Percentiles rank a stretch among this genome's conserved stretches.
phyloP scores from a whole-genome alignment of 2,113 vertebrate genomes.

The Tachuris rubrigastra region DNA sequence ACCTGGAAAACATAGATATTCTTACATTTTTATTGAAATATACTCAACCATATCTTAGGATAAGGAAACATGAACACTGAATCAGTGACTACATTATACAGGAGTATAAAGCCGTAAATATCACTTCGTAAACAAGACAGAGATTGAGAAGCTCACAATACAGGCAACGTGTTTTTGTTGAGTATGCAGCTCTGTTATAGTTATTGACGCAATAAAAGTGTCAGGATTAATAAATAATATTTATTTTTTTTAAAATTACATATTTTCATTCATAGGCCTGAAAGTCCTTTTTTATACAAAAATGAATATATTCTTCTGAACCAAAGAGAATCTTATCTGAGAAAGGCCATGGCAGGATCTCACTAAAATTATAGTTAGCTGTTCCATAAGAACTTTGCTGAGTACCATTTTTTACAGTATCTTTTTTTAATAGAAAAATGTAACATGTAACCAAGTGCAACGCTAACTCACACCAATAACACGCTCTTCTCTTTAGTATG shows the following conservation, averaged over 20 bases:
- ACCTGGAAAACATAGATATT: slow-evolving; percentile 67
- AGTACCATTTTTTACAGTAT: not conserved
- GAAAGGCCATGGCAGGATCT: not conserved
- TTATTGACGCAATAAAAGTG: not conserved
- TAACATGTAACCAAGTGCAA: not conserved
- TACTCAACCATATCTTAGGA: not conserved
- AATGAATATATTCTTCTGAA: not conserved
- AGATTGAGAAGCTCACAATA: not conserved
- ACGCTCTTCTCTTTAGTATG: not conserved
- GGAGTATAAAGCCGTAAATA: not conserved
- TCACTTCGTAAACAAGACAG: not conserved
- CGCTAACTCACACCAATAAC: not conserved
- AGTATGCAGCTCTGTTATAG: not conserved
- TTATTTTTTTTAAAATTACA: not conserved
- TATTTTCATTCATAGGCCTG: not conserved
- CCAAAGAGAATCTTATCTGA: not conserved
- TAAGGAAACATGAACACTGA: not conserved
- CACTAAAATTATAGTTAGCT: not conserved
- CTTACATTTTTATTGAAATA: slow-evolving; percentile 50
- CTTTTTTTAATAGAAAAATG: not conserved
- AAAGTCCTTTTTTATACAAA: not conserved
- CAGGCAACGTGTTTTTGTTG: not conserved
- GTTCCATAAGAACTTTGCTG: not conserved
- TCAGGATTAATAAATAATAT: not conserved
- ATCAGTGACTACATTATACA: slow-evolving; percentile 3